These are phyloP conservation scores for Escarpia spicata DNA, from an alignment of 2,888 invertebrate genomes.

Conservation along the genomic window DNA sequence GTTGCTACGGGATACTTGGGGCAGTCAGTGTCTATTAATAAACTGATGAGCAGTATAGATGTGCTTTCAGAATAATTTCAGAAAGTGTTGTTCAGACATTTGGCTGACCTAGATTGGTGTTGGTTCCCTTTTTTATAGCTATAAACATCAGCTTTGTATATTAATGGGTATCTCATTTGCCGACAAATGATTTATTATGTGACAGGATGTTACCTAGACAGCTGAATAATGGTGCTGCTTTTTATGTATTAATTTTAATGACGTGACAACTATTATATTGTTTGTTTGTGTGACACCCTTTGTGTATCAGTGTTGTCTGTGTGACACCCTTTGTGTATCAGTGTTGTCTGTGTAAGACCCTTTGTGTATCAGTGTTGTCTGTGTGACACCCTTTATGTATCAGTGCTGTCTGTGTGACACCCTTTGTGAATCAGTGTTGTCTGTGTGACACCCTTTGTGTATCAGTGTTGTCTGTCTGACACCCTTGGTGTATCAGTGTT, in stretches of 20 bases:
- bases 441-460: neutral
- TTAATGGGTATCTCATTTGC: neutral
- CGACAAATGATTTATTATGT: neutral
- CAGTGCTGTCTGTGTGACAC: neutral
- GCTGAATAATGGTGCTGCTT: neutral
- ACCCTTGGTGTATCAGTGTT: neutral
- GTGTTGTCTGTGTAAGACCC: neutral
- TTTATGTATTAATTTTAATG: neutral
- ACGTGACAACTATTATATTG: neutral
- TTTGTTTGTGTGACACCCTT: neutral
- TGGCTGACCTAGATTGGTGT: neutral
- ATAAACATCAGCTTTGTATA: neutral
- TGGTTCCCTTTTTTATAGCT: neutral
- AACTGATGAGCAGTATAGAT: too few species aligned
- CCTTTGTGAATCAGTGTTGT: neutral
- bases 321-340: neutral
- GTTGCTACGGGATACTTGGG: too few species aligned
- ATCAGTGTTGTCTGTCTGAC: neutral
- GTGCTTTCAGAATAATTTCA: neutral
- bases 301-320: neutral
- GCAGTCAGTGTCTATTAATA: too few species aligned
- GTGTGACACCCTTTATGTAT: neutral
- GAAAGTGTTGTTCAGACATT: neutral
- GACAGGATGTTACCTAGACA: neutral
- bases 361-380: neutral